Evolutionary conservation across 2,113 vertebrate species (phyloP).

Genomic region (Lophotis ruficrista): DNA sequence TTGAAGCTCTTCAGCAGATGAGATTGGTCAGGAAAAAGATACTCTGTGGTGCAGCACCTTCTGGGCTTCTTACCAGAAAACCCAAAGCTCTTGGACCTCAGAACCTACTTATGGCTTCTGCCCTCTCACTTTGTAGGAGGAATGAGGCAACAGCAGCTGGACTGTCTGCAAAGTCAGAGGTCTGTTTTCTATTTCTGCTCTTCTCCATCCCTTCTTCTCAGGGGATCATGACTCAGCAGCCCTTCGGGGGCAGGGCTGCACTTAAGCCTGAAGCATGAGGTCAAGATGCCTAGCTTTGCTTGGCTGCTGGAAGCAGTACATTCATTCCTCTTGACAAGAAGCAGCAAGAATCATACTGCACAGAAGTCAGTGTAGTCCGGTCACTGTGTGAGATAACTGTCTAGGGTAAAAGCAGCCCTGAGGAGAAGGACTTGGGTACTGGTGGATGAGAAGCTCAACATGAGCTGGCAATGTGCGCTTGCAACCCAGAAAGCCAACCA

Average conservation of each 20-base stretch:
- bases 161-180: not conserved
- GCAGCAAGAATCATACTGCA: not conserved
- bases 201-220: not conserved
- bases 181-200: not conserved
- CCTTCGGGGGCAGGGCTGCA: not conserved
- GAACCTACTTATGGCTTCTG: not conserved
- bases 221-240: not conserved
- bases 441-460: too few relatives aligned
- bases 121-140: not conserved
- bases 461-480: too few relatives aligned
- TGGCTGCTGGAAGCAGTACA: not conserved
- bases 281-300: not conserved
- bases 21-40: not conserved
- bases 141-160: not conserved
- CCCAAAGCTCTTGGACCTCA: not conserved
- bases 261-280: not conserved
- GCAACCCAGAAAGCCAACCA: too few relatives aligned
- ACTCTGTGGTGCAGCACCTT: not conserved
- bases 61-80: not conserved
- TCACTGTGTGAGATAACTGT: not conserved
- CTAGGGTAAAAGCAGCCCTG: not conserved
- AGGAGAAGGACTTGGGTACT: too few relatives aligned
- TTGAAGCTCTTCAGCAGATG: not conserved
- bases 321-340: not conserved
- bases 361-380: not conserved